These are phyloP conservation scores for Ruditapes philippinarum DNA, from an alignment of 1,140 invertebrate genomes.

Conservation along the genomic window DNA sequence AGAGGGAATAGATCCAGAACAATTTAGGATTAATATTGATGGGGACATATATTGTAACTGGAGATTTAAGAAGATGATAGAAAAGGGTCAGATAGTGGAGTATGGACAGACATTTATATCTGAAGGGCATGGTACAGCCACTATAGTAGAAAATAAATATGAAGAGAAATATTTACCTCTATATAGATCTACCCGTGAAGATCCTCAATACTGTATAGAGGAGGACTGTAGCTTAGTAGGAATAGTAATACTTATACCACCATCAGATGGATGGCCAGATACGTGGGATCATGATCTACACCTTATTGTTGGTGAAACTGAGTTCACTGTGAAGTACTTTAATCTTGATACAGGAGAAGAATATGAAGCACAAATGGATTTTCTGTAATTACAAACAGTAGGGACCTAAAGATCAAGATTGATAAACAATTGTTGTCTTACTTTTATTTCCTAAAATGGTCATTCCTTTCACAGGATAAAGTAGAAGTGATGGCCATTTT, in stretches of 20 bases:
- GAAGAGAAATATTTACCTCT: not conserved
- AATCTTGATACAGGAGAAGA: not conserved
- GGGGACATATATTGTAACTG: slow-evolving; percentile 3
- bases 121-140: not conserved
- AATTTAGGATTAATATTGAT: not conserved
- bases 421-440: no score
- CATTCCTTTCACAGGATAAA: no score
- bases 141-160: not conserved
- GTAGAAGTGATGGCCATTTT: no score
- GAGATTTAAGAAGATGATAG: slow-evolving; percentile 29
- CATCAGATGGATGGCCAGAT: slow-evolving; percentile 38
- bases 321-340: slow-evolving; percentile 15
- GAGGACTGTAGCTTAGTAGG: not conserved
- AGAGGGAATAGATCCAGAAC: slow-evolving; percentile 34
- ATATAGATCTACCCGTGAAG: not conserved
- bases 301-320: slow-evolving; percentile 7
- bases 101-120: not conserved
- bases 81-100: not conserved
- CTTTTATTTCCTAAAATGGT: no score
- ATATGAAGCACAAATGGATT: not conserved
- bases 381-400: not conserved
- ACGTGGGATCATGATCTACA: not conserved
- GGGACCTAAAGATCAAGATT: no score
- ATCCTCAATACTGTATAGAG: slow-evolving; percentile 9
- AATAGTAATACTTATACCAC: not conserved